Evolutionary conservation across 2,113 vertebrate genomes (phyloP), one percentile per base, ranked within the genome.

Genomic region (Origma solitaria): DNA sequence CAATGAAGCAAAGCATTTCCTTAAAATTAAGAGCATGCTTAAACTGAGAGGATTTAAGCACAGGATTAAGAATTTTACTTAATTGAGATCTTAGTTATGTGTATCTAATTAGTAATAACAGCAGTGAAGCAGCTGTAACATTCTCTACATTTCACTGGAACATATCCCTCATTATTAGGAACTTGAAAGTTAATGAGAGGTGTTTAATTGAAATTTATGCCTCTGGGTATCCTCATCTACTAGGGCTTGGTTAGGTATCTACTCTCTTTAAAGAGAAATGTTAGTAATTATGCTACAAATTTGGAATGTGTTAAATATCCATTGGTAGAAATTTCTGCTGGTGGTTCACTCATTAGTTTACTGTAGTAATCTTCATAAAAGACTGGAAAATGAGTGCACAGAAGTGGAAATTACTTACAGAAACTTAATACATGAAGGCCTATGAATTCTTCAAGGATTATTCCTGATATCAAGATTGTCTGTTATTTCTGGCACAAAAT

Each of bases 151-250:
- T 88, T 87, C 68, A 83, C 15, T 86, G 75, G 56, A 93, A 95
- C 54, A 42, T 68, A 86, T 23, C 7, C 7, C 25, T 92, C 30
- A 20, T 94, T 90, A 90, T 92, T 72, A 95, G 68, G 31, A 95
- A 31, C 75, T 37, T 64, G 58, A 68, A 94, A 93, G 60, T 88
- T 90, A 93, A 86, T 88, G 82, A 92, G 71, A 93, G 47, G 44
- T 85, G 51, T 80, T 94, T 73, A 93, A 94, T 85, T 88, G 50
- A 78, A 76, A 65, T 92, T 57, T 88, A 83, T 88, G 68, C 82
- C 81, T 91, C 51, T 78, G 68, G 80, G 88, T 83, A 90, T 60
- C 28, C 71, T 88, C 51, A 56, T 83, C 38, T 77, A 40, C 58
- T 66, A 49, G 15, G 28, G 25, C 10, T 88, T 49, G 77, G 49